Evolutionary conservation across 2,113 vertebrate genomes (phyloP), one percentile per base, ranked within the genome.

Genomic region (Leptobrachium leishanense): DNA sequence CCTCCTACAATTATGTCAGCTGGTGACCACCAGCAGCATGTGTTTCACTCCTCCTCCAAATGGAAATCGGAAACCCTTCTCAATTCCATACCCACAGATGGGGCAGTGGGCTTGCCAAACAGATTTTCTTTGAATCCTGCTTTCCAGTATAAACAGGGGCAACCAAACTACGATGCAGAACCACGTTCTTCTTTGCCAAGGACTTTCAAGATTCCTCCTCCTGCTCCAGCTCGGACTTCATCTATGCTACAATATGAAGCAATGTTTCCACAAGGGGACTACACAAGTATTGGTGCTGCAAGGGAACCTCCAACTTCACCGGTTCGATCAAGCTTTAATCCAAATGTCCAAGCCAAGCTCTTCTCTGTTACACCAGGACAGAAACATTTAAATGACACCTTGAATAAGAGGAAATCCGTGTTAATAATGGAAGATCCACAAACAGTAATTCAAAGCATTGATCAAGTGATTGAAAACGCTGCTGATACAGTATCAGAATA

Each of bases 301-400:
- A 81, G 46, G 43, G 78, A 74, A 13, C 72, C 62, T 43, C 76
- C 72, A 40, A 46, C n/a, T 67, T 63, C 68, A 72, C 55, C 8
- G 53, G 84, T 84, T 42, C 81, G 80, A 11, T 94, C 91, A 63
- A 92, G 89, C 70, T 95, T 95, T 82, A 94, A 91, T 77, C 91
- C 92, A 8, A 89, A 89, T 75, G 87, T 88, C 74, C 86, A 87
- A 70, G 89, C 90, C 43, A 94, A 91, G 55, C 74, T 92, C 53
- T 91, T 89, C 76, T 5, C 62, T 20, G 10, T 62, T 12, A 44
- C 5, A 4, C 68, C 15, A 7, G 40, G 46, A 43, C 74, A 39
- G 20, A 53, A 40, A 10, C 2, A 20, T 40, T 59, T 84, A 54
- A 74, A 82, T 1, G 86, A 88, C 11, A 62, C 6, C 2, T 84